These are phyloP conservation scores for Drosophila parvula DNA, from an alignment of 1,140 invertebrate genomes.

Conservation along the genomic window DNA sequence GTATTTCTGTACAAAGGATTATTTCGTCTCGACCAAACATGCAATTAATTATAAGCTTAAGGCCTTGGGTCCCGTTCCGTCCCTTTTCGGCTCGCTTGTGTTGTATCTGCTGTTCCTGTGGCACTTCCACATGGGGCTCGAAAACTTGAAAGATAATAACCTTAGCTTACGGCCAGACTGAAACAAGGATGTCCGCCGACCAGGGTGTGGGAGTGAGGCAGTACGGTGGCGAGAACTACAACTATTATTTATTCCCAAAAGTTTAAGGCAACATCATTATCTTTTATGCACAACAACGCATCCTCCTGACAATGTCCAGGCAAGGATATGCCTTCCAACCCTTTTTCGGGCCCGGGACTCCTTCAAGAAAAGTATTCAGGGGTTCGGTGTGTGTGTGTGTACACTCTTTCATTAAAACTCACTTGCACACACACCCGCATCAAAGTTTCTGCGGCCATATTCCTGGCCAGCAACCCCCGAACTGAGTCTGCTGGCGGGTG, in stretches of 20 bases:
- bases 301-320: conserved; percentile 34
- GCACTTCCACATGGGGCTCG: conserved; percentile 68
- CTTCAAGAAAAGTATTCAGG: conserved; percentile 60
- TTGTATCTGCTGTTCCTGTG: conserved; percentile 62
- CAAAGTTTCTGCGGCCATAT: conserved; percentile 76
- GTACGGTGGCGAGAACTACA: conserved; percentile 48
- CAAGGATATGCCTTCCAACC: conserved; percentile 40
- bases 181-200: conserved; percentile 34
- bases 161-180: conserved; percentile 73
- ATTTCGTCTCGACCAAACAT: conserved; percentile 84
- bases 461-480: conserved; percentile 60
- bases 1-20: conserved; percentile 83
- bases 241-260: conserved; percentile 83
- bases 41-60: conserved; percentile 84
- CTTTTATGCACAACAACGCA: conserved; percentile 73
- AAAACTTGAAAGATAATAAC: conserved; percentile 83
- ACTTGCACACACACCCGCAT: conserved; percentile 56
- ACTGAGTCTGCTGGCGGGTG: conserved; percentile 19
- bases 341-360: conserved; percentile 32
- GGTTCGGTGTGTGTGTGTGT: conserved; percentile 15
- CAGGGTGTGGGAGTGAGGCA: background rate
- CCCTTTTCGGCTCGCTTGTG: conserved; percentile 70
- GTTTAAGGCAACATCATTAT: conserved; percentile 83
- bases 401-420: conserved; percentile 64
- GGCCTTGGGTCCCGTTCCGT: conserved; percentile 80